Conservation (phyloP, 2,113 vertebrate species). For the Cyphomyrus discorhynchus region DNA sequence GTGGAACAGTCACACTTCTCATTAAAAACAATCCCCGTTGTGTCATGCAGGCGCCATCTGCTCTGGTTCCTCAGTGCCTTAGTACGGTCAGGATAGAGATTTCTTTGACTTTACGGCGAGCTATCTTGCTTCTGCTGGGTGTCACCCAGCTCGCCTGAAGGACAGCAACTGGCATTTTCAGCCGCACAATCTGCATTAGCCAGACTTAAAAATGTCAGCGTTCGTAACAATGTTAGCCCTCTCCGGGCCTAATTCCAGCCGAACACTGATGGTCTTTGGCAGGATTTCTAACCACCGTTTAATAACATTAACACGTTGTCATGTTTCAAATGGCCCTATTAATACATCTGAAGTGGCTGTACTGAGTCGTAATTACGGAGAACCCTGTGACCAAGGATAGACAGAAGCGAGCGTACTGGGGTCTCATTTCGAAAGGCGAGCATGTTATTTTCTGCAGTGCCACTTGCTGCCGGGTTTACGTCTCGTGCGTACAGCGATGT, state of each 20-base stretch:
- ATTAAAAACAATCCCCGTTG: slow-evolving; percentile 50
- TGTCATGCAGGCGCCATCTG: slow-evolving; percentile 47
- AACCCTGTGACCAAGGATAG: neutral
- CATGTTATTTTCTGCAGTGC: neutral
- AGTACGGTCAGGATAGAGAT: slow-evolving; percentile 59
- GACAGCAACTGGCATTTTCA: neutral
- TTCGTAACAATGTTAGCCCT: neutral
- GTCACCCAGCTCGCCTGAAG: neutral
- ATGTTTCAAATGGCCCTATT: neutral
- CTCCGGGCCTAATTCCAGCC: neutral
- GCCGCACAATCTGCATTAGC: neutral
- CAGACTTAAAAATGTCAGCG: neutral
- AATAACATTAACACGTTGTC: slow-evolving; percentile 8
- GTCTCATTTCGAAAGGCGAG: neutral
- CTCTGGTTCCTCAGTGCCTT: slow-evolving; percentile 51
- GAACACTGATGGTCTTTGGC: neutral
- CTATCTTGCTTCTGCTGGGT: neutral
- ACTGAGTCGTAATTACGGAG: neutral
- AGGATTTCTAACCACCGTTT: neutral
- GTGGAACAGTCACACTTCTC: slow-evolving; percentile 15
- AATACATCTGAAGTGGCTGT: neutral
- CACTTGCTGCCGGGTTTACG: neutral
- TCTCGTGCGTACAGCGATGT: neutral
- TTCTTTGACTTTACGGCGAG: slow-evolving; percentile 51
- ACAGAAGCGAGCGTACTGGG: neutral